Conservation (phyloP, 92 coral and sea anemone genomes). For the Paragorgia papillata region DNA sequence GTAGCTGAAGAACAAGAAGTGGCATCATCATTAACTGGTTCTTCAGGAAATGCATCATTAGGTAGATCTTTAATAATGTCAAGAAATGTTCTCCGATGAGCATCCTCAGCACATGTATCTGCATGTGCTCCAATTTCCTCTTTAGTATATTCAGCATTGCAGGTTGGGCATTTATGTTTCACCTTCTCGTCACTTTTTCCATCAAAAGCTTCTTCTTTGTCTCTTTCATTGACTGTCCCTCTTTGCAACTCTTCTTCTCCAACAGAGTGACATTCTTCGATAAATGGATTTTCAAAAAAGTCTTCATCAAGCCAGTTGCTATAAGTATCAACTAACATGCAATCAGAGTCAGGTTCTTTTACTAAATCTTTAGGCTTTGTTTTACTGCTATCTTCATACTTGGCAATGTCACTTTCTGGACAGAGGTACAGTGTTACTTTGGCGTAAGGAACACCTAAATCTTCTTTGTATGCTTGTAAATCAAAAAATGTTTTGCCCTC, state of each 20-base stretch:
- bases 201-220: background rate
- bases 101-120: too few relatives aligned
- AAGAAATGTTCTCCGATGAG: too few relatives aligned
- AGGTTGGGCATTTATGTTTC: too few relatives aligned
- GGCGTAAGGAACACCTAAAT: slow-evolving; percentile 14
- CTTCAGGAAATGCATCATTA: too few relatives aligned
- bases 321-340: background rate
- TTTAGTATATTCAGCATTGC: too few relatives aligned
- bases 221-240: too few relatives aligned
- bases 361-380: background rate
- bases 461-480: slow-evolving; percentile 8
- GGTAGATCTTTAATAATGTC: too few relatives aligned
- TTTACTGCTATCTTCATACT: too few relatives aligned
- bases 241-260: too few relatives aligned
- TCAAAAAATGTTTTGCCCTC: slow-evolving; percentile 19
- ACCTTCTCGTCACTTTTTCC: background rate
- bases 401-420: slow-evolving; percentile 3
- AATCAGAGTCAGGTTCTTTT: background rate
- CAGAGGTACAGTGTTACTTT: slow-evolving; percentile 33
- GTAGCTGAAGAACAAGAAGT: background rate
- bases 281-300: background rate
- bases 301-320: background rate
- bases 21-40: background rate
- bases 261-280: background rate
- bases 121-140: too few relatives aligned